A percentile compares a stretch with the other conserved stretches of the same genome.
These are phyloP conservation scores for Gasteruption jaculator DNA, from an alignment of 2,888 invertebrate species.

Conservation along the genomic window DNA sequence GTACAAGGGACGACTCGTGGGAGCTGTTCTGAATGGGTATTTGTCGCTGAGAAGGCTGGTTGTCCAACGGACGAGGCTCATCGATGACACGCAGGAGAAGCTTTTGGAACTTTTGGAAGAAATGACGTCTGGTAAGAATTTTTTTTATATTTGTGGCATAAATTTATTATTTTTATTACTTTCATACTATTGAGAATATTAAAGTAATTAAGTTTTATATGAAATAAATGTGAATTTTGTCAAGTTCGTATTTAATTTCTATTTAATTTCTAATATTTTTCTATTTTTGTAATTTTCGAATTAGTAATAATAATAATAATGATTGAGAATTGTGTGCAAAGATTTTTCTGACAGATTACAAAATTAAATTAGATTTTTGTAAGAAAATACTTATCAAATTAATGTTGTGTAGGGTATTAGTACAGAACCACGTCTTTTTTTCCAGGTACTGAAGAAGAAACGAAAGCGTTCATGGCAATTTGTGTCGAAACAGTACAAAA, in stretches of 20 bases:
- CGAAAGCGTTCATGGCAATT: constrained; percentile 94
- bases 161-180: constrained; percentile 8
- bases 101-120: constrained; percentile 88
- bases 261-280: no score
- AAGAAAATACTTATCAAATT: no score
- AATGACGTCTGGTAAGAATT: constrained; percentile 76
- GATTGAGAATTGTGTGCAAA: no score
- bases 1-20: constrained; percentile 85
- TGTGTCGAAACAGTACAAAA: constrained; percentile 94
- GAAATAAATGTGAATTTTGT: no score
- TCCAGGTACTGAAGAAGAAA: constrained; percentile 88
- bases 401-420: no score
- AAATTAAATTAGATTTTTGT: no score
- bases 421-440: no score
- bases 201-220: background rate
- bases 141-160: no score
- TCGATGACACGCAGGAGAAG: constrained; percentile 96
- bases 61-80: constrained; percentile 89
- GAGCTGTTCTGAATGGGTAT: constrained; percentile 90
- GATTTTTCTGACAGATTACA: no score
- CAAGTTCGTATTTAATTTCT: no score
- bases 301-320: no score
- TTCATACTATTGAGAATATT: constrained; percentile 1
- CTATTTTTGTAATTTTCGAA: no score
- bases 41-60: constrained; percentile 84